Conservation (phyloP, 2,797 vertebrate species). For the Phalloptychus januarius region DNA sequence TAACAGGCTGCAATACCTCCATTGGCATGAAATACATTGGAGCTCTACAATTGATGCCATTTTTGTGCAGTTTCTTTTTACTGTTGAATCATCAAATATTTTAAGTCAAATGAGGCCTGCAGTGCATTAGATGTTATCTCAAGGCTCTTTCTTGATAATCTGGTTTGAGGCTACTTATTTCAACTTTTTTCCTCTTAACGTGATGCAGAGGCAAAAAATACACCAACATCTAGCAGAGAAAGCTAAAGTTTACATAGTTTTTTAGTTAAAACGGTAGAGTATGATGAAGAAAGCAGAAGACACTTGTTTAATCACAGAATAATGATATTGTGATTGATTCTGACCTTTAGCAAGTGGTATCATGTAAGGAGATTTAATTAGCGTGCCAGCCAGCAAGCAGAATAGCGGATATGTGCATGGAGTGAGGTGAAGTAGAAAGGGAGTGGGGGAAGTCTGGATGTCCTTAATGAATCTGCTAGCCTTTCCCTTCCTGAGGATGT, state of each 20-base stretch:
- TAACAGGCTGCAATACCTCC: background rate
- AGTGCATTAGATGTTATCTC: background rate
- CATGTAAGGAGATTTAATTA: constrained; percentile 83
- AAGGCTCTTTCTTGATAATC: background rate
- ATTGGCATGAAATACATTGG: background rate
- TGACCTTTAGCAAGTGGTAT: constrained; percentile 82
- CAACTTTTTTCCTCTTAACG: background rate
- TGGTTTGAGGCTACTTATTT: background rate
- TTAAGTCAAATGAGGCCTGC: background rate
- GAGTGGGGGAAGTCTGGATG: constrained; percentile 54
- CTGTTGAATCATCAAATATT: background rate
- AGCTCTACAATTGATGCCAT: background rate
- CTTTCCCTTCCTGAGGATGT: constrained; percentile 74
- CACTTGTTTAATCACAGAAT: constrained; percentile 79
- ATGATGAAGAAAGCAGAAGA: constrained; percentile 52
- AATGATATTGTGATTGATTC: constrained; percentile 82
- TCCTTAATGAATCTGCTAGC: constrained; percentile 74
- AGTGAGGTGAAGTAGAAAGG: constrained; percentile 58
- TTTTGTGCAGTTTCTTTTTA: background rate
- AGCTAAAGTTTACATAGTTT: constrained; percentile 16
- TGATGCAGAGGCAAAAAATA: background rate
- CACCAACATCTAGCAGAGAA: background rate
- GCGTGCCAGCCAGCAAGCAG: constrained; percentile 61
- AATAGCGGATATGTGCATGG: constrained; percentile 67
- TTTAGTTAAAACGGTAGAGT: constrained; percentile 27